Evolutionary conservation across 2,888 invertebrate genomes (phyloP).

Genomic region (Linyphia triangularis): DNA sequence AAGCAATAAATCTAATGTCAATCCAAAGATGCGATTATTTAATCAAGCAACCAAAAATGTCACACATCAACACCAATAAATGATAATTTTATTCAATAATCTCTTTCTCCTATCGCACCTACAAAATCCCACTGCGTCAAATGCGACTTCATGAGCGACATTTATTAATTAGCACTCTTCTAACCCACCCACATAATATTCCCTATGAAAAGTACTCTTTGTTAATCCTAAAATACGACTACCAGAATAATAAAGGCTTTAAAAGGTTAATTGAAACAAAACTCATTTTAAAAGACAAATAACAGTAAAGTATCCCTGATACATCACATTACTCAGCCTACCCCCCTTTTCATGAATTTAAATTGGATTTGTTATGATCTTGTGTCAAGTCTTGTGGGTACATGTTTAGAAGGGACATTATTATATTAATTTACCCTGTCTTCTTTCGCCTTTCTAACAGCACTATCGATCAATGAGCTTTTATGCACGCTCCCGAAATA

Average conservation of each 20-base stretch:
- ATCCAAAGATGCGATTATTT: no score
- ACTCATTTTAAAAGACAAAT: neutral
- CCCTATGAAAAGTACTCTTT: neutral
- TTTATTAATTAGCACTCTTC: neutral
- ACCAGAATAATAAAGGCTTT: neutral
- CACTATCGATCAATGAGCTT: slow-evolving; percentile 15
- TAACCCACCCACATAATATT: neutral
- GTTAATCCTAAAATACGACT: neutral
- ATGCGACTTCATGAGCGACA: neutral
- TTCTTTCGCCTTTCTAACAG: neutral
- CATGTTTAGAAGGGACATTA: neutral
- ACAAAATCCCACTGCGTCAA: no score
- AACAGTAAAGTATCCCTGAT: neutral
- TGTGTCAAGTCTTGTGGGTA: neutral
- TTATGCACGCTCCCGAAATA: neutral
- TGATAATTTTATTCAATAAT: no score
- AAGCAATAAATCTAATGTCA: no score
- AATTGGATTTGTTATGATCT: neutral
- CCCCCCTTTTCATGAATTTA: neutral
- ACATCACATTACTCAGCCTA: neutral
- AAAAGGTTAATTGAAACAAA: neutral
- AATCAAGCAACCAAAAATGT: no score
- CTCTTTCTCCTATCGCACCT: no score
- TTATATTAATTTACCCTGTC: slow-evolving; percentile 9
- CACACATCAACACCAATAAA: no score